Conservation (phyloP, 1,140 invertebrate species). For the Meloidogyne chitwoodi region DNA sequence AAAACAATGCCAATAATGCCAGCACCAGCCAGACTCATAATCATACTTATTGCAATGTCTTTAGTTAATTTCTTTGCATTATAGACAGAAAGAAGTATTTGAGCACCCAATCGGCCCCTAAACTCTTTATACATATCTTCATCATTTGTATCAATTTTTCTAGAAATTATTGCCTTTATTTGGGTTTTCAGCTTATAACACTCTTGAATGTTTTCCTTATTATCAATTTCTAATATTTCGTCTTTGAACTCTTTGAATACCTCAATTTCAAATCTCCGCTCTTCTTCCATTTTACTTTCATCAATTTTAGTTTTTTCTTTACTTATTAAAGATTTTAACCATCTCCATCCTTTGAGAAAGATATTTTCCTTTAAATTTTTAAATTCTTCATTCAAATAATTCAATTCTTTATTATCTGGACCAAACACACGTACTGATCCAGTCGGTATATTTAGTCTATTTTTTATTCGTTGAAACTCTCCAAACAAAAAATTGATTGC, state of each 20-base stretch:
- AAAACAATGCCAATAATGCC: neutral
- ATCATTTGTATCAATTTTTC: neutral
- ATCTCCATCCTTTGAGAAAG: neutral
- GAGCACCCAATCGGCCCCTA: neutral
- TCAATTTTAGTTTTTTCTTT: neutral
- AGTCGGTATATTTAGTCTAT: neutral
- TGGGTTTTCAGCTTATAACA: neutral
- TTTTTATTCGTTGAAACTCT: neutral
- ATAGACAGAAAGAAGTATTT: constrained; percentile 6
- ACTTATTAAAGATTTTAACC: neutral
- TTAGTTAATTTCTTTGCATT: neutral
- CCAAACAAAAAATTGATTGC: neutral
- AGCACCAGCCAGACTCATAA: neutral
- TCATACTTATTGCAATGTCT: neutral
- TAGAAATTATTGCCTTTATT: neutral
- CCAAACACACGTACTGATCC: neutral
- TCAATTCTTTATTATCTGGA: neutral
- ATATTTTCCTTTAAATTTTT: neutral
- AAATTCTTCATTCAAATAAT: neutral
- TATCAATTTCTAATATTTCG: neutral
- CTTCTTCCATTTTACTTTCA: neutral
- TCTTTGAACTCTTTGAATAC: neutral
- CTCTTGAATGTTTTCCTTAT: neutral
- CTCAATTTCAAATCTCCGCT: neutral
- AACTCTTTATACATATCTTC: neutral